Base-by-base conservation (phyloP, 2,888 invertebrate genomes). In the Drosophila nr. perissopoda region DNA sequence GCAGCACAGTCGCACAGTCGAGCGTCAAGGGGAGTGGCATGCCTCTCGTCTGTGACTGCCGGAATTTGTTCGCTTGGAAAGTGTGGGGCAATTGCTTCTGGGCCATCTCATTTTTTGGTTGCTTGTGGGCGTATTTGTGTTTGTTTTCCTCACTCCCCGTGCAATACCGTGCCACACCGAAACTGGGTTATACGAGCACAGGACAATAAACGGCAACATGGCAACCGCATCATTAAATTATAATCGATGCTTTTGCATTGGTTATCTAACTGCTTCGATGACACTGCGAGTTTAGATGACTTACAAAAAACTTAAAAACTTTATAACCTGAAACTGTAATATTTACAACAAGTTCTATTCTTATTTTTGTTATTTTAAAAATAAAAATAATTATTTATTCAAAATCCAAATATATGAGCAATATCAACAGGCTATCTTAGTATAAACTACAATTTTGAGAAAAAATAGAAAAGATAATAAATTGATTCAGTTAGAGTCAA, bases 41-140 rank as follows among this genome's bases (percentile, higher is more conserved):
- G 16, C 18, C 36, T 38, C 16, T 54, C 13, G 36, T 29, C 58
- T 49, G 33, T 56, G 56, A 42, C 69, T 76, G 58, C 54, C 54
- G 67, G 66, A 67, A 71, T 69, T 84, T 73, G 64, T 80, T 69
- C 69, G 69, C 62, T 60, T 73, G 21, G 11, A 54, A 80, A 69
- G 89, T 87, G 81, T 89, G 78, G 81, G 78, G 77, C 90, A 87
- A 87, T 83, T 83, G 86, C 76, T 85, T 82, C 70, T 66, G 65
- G 62, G 76, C 52, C 61, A 78, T 71, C 68, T 69, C 5, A 18
- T 49, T 38, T 52, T 73, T 66, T 56, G 40, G 36, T 25, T 57
- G 63, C 29, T 53, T 64, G 40, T 42, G 68, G 57, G 56, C 25
- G 51, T 31, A 10, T 33, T 56, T 56, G 7, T 56, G 31, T 57